Evolutionary conservation across 2,888 invertebrate species (phyloP).

Genomic region (Oxycera nigricornis): DNA sequence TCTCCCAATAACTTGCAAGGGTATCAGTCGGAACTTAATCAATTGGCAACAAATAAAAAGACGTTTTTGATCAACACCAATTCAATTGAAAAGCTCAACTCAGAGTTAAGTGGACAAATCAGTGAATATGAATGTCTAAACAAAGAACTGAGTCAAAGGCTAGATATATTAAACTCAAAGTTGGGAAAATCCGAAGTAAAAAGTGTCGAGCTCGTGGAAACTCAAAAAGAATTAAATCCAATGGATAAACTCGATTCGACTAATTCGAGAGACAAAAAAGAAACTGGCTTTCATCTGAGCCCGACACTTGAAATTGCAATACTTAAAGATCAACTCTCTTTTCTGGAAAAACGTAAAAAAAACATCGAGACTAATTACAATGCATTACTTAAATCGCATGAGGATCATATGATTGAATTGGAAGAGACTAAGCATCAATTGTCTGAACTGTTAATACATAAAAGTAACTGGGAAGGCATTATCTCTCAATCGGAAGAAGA

Average conservation of each 20-base stretch:
- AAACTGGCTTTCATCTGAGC: neutral
- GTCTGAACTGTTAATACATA: neutral
- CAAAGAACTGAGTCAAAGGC: neutral
- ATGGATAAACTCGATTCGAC: neutral
- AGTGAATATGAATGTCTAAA: conserved; percentile 1
- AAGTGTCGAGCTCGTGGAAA: neutral
- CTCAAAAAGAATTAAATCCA: neutral
- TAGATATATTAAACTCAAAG: neutral
- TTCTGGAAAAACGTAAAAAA: neutral
- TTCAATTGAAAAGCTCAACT: neutral
- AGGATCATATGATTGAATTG: neutral
- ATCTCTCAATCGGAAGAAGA: conserved; percentile 9
- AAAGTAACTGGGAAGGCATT: neutral
- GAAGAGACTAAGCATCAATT: neutral
- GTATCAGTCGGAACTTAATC: neutral
- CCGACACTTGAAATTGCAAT: neutral
- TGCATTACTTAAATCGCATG: neutral
- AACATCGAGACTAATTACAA: conserved; percentile 1
- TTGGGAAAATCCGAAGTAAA: neutral
- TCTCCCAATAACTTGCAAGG: neutral
- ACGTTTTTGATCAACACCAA: neutral
- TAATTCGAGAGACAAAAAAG: neutral
- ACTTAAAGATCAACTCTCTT: neutral
- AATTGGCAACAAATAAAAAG: neutral
- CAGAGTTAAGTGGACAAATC: neutral